phyloP scores from a whole-genome alignment of 2,888 invertebrate species.

The Acrocera orbiculus region DNA sequence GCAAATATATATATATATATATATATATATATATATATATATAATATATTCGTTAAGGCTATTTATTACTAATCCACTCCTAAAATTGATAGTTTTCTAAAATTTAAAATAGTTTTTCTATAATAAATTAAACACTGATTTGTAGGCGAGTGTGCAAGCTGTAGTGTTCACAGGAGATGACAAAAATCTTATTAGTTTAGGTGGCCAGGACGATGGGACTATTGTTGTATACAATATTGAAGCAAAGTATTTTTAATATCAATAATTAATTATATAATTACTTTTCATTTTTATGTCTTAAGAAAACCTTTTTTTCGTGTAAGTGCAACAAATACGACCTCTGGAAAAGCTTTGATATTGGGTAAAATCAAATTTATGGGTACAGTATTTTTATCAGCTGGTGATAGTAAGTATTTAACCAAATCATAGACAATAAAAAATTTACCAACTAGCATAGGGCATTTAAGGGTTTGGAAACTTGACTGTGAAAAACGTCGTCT shows the following conservation, averaged over 20 bases:
- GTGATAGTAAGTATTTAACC: slow-evolving; percentile 37
- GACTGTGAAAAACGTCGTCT: slow-evolving; percentile 50
- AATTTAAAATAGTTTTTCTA: too few relatives aligned
- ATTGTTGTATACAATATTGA: slow-evolving; percentile 70
- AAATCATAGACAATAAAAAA: background rate
- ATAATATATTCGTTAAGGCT: too few relatives aligned
- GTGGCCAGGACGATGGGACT: slow-evolving; percentile 79
- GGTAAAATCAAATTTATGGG: slow-evolving; percentile 37
- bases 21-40: too few relatives aligned
- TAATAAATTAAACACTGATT: slow-evolving; percentile 1
- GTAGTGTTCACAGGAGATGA: slow-evolving; percentile 69
- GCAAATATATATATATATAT: too few relatives aligned
- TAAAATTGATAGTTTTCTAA: too few relatives aligned
- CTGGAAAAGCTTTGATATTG: slow-evolving; percentile 49
- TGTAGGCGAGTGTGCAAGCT: slow-evolving; percentile 58
- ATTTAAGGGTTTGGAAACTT: slow-evolving; percentile 59
- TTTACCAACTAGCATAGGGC: slow-evolving; percentile 29
- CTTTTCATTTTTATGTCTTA: background rate
- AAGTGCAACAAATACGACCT: slow-evolving; percentile 44
- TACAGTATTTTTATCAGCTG: slow-evolving; percentile 54
- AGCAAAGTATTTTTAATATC: slow-evolving; percentile 22
- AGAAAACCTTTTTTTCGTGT: slow-evolving; percentile 43
- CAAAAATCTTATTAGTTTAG: slow-evolving; percentile 64
- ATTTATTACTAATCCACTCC: too few relatives aligned
- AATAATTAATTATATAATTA: background rate